phyloP scores from a whole-genome alignment of 2,797 vertebrate species.

The Danio tinwini region DNA sequence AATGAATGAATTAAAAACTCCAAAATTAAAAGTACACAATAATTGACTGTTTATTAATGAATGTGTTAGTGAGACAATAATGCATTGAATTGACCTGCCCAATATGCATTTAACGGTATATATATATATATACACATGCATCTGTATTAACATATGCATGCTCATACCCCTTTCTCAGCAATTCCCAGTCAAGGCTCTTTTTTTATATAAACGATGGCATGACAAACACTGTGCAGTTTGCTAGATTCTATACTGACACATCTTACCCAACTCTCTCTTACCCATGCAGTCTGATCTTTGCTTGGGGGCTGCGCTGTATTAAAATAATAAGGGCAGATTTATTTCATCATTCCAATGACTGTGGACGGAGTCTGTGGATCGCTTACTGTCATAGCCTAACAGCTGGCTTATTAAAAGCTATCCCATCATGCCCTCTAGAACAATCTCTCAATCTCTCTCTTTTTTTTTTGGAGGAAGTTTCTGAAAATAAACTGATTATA shows the following conservation, averaged over 20 bases:
- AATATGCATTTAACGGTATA: too few relatives aligned
- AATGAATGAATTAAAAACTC: too few relatives aligned
- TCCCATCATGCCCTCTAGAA: slow-evolving; percentile 43
- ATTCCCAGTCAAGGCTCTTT: neutral
- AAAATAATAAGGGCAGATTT: slow-evolving; percentile 74
- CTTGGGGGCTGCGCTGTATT: slow-evolving; percentile 69
- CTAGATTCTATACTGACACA: slow-evolving; percentile 1
- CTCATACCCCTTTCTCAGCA: too few relatives aligned
- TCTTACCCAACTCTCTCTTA: slow-evolving; percentile 10
- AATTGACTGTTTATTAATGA: too few relatives aligned
- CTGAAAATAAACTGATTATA: slow-evolving; percentile 44
- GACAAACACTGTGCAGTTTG: neutral
- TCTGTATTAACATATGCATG: too few relatives aligned
- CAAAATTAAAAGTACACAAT: too few relatives aligned
- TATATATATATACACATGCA: too few relatives aligned
- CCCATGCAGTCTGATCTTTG: slow-evolving; percentile 68
- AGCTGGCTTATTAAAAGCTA: slow-evolving; percentile 52
- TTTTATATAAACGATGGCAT: neutral
- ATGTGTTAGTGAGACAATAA: too few relatives aligned
- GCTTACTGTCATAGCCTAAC: slow-evolving; percentile 28
- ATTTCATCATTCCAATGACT: slow-evolving; percentile 50
- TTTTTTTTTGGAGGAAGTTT: slow-evolving; percentile 20
- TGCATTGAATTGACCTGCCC: too few relatives aligned
- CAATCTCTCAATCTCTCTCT: neutral
- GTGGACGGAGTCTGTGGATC: slow-evolving; percentile 25